Percentiles rank a stretch among this genome's conserved stretches.
Evolutionary conservation across 2,797 vertebrate genomes (phyloP).

Genomic region (Nothura maculosa): DNA sequence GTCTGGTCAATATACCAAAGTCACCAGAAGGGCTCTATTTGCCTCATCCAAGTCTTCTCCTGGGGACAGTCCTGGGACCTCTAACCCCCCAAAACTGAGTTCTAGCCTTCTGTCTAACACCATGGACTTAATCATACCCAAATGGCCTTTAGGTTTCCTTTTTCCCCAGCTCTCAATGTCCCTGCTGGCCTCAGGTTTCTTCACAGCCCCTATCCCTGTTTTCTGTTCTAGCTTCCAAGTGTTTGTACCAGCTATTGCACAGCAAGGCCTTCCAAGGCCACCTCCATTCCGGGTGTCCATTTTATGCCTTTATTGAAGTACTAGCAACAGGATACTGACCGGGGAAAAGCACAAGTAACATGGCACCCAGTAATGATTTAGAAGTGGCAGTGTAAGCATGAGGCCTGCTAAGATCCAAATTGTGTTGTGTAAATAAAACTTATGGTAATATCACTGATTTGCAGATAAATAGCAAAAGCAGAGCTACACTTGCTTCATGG

Average conservation of each 20-base stretch:
- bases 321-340: neutral
- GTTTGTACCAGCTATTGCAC: neutral
- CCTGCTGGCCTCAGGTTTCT: neutral
- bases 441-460: neutral
- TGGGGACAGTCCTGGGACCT: neutral
- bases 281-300: neutral
- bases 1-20: neutral
- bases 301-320: neutral
- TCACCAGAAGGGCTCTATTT: neutral
- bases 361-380: fast-evolving
- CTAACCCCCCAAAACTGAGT: neutral
- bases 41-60: neutral
- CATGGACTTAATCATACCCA: neutral
- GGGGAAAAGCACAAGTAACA: fast-evolving
- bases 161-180: neutral
- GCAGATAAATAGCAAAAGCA: neutral
- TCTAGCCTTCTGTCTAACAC: neutral
- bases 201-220: neutral
- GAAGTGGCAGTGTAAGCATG: neutral
- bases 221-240: neutral
- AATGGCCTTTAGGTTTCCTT: neutral
- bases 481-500: neutral
- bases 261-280: neutral
- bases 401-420: neutral
- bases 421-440: neutral